Evolutionary conservation across 2,888 invertebrate species (phyloP), one percentile per base, ranked within the genome.

Genomic region (Gryllus longicercus): DNA sequence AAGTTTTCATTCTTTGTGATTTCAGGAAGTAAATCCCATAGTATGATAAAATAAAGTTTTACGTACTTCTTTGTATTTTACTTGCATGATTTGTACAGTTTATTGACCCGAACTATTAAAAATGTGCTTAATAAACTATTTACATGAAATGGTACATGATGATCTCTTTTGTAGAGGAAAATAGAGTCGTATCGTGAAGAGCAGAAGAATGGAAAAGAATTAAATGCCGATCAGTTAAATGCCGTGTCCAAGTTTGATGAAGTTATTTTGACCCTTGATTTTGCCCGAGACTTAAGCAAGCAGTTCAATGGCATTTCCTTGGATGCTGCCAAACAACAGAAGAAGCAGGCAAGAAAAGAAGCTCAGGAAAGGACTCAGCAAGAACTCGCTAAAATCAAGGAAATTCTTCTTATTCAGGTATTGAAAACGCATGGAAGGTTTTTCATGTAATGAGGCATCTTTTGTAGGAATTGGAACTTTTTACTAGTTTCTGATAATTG

Each of bases 191-290:
- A 96, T 86, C 91, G 92, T 84, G 93, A 94, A 85, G 91, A 95
- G 85, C 94, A 95, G 87, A 93, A 93, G 84, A 91, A 93, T 85
- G 97, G 97, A 76, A 95, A 94, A 88, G 94, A 94, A 85, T 89
- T 98, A 84, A 95, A 96, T 85, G 89, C 90, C 80, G 97, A 97
- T 86, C 97, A 97, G 88, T 93, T 94, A 88, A 92, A 92, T 85
- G 97, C 97, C 49, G 94, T 97, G 82, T 93, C 93, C 75, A 96
- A 96, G 87, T 97, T 95, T 88, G 96, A 96, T 86, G 95, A 95
- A 86, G 97, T 98, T 74, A 89, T 93, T 83, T 93, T 94, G 85
- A 94, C 95, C 78, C 89, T 98, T 87, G 97, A 97, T 84, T 95
- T 96, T 88, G 95, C 96, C 16, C 90, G 94, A 83, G 97, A 98